Evolutionary conservation across 2,797 vertebrate genomes (phyloP).

Genomic region (Poecilia picta): DNA sequence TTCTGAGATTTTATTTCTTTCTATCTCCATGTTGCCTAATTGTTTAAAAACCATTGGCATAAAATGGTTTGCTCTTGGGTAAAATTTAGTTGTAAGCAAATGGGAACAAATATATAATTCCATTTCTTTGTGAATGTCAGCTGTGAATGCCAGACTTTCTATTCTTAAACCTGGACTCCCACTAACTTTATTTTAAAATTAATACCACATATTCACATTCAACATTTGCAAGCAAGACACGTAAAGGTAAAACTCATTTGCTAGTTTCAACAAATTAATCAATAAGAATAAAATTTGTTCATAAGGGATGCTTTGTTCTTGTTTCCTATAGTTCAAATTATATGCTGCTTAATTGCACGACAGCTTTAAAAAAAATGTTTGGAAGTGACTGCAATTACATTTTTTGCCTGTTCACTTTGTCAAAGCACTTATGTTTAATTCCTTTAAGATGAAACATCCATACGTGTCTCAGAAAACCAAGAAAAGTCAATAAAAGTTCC

Average conservation of each 20-base stretch:
- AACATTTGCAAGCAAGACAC: neutral
- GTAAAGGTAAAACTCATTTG: neutral
- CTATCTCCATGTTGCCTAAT: neutral
- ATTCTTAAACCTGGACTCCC: neutral
- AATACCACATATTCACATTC: neutral
- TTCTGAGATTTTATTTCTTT: neutral
- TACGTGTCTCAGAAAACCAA: neutral
- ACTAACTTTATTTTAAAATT: neutral
- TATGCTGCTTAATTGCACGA: neutral
- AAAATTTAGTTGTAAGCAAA: neutral
- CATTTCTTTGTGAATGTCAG: neutral
- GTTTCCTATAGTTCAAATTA: neutral
- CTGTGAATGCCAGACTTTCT: conserved; percentile 9
- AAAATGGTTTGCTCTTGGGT: neutral
- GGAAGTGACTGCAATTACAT: neutral
- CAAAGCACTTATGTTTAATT: neutral
- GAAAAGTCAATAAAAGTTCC: neutral
- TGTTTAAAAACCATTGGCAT: neutral
- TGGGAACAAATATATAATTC: neutral
- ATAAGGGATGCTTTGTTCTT: neutral
- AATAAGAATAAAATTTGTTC: neutral
- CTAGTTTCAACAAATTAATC: neutral
- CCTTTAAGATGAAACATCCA: conserved; percentile 1
- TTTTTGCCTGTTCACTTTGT: neutral
- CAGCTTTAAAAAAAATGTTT: neutral